Base-by-base conservation (phyloP, 1,140 invertebrate genomes). In the Drosophila punjabiensis region DNA sequence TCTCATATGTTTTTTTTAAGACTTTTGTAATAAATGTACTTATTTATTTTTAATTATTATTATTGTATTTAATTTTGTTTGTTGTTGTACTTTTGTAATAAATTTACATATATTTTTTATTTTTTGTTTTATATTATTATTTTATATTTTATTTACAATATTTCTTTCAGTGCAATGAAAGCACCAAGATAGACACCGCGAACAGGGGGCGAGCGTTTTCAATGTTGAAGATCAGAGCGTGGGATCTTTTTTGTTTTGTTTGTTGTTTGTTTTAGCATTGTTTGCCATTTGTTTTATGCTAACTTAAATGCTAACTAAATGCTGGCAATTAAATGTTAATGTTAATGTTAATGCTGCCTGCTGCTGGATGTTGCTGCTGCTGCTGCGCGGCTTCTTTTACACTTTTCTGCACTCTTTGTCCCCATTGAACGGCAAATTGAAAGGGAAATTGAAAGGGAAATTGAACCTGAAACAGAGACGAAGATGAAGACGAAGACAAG, bases 311-410 rank as follows among this genome's bases (percentile, higher is more conserved):
- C 75, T 81, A 64, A 89, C 85, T 89, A 89, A 89, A 89, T 89
- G 81, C 71, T 81, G 64, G 81, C 81, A 90, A 89, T 89, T 89
- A 89, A 89, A 85, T 90, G 81, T 85, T 88, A 87, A 87, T 86
- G 83, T 79, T 85, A 88, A 81, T 90, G 81, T 84, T 88, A 87
- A 88, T 87, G 83, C 79, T 81, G 80, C 71, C 41, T 24, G 39
- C 76, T 32, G 43, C 55, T 32, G 43, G 33, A 30, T 18, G 30
- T 33, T 32, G 20, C 37, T 32, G 47, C 18, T 58, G 32, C 63
- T 39, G n/a, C 47, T 39, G 66, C 61, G 53, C 50, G 55, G 50
- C 62, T 75, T 30, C 58, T 66, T 33, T 24, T 61, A 41, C 65
- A 50, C 59, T 73, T 64, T 56, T 41, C 60, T 83, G 47, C 85